Evolutionary conservation across 2,113 vertebrate species (phyloP).

Genomic region (Carollia perspicillata): DNA sequence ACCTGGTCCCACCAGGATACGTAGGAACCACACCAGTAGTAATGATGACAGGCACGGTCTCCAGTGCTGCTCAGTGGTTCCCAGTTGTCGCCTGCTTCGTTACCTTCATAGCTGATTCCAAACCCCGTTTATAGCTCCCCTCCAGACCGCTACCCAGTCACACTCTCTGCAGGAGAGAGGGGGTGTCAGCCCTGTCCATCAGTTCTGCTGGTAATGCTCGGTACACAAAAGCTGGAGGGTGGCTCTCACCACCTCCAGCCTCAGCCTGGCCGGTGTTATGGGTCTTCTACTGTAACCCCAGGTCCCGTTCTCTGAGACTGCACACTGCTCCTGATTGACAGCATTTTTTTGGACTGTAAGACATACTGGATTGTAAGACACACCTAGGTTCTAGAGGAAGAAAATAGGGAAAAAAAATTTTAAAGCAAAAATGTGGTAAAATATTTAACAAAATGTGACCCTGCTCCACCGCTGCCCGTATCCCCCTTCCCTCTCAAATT

Average conservation of each 20-base stretch:
- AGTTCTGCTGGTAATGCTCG: background rate
- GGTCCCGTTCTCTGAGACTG: background rate
- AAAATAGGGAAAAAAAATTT: no score
- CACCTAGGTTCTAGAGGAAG: no score
- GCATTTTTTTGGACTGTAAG: no score
- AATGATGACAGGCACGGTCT: background rate
- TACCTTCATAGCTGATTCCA: background rate
- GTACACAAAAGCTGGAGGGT: background rate
- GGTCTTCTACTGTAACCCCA: background rate
- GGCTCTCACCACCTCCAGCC: background rate
- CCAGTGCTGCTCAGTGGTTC: background rate
- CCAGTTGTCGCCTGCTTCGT: background rate
- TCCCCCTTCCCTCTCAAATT: no score
- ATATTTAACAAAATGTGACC: no score
- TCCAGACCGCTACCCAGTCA: background rate
- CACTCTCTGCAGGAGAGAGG: background rate
- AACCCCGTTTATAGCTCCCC: background rate
- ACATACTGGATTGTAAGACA: no score
- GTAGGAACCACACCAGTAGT: background rate
- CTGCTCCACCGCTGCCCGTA: no score
- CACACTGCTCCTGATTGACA: background rate
- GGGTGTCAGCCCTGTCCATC: background rate
- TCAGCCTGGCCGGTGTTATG: background rate
- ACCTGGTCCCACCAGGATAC: accelerated
- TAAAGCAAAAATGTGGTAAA: no score